phyloP scores from a whole-genome alignment of 2,113 vertebrate genomes.

The Macroglossus sobrinus region DNA sequence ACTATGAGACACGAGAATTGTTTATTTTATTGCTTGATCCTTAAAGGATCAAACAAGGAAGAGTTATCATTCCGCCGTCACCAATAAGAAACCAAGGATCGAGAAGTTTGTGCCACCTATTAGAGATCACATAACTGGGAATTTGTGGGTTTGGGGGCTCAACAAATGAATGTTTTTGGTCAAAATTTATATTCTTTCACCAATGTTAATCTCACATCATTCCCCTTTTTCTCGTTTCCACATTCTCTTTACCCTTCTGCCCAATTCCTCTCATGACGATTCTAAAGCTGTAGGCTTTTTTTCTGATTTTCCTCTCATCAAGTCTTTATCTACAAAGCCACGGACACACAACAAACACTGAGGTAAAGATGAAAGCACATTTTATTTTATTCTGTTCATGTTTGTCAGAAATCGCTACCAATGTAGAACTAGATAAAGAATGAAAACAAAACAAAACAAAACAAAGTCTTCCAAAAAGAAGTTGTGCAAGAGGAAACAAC shows the following conservation, averaged over 20 bases:
- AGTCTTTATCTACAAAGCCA: background rate
- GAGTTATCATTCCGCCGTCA: background rate
- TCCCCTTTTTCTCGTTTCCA: background rate
- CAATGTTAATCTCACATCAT: background rate
- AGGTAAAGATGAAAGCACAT: background rate
- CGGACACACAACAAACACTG: background rate
- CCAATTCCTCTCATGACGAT: background rate
- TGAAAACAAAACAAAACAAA: background rate
- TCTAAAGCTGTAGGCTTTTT: background rate
- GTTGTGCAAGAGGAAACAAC: background rate
- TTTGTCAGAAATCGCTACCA: background rate
- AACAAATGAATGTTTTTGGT: background rate
- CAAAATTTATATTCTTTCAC: background rate
- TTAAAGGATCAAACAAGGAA: background rate
- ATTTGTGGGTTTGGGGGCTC: background rate
- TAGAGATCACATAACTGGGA: background rate
- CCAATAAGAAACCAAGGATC: background rate
- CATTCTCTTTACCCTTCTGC: background rate
- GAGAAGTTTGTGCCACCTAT: background rate
- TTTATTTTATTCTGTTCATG: background rate
- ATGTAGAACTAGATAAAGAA: background rate
- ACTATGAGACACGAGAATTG: background rate
- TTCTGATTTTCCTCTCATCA: background rate
- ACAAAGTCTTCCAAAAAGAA: background rate
- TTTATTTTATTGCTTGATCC: background rate